These are phyloP conservation scores for Ormyrus thymus DNA, from an alignment of 2,888 invertebrate genomes.

Conservation along the genomic window DNA sequence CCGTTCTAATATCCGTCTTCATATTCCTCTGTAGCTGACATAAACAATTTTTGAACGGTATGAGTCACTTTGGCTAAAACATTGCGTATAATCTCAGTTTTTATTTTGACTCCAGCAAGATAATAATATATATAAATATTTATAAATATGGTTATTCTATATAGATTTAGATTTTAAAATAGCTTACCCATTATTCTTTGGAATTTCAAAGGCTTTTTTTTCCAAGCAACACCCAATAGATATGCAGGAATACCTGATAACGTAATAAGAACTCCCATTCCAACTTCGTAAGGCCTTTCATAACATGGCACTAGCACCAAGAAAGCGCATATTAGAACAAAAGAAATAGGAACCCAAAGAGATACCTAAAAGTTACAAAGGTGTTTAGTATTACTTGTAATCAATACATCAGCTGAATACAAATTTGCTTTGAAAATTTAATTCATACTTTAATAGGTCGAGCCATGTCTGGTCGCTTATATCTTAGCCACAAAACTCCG, in stretches of 20 bases:
- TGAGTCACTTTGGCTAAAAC: constrained; percentile 80
- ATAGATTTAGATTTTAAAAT: not conserved
- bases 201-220: constrained; percentile 80
- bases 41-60: constrained; percentile 83
- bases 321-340: constrained; percentile 86
- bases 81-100: not conserved
- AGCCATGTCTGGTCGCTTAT: constrained; percentile 85
- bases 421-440: constrained; percentile 3
- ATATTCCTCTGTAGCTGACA: constrained; percentile 86
- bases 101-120: too few species aligned
- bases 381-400: constrained; percentile 6
- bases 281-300: constrained; percentile 87
- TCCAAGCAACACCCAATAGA: constrained; percentile 82
- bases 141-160: not conserved
- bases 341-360: constrained; percentile 84
- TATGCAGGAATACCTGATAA: constrained; percentile 90
- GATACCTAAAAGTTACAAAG: constrained; percentile 78
- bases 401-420: not conserved
- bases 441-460: constrained; percentile 88
- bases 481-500: constrained; percentile 89
- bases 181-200: constrained; percentile 79
- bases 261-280: constrained; percentile 87
- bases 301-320: constrained; percentile 87
- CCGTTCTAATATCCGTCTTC: constrained; percentile 60
- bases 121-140: too few species aligned